Percentiles rank a stretch among this genome's conserved stretches.
phyloP scores from a whole-genome alignment of 2,797 vertebrate genomes.

The Margarornis squamiger region DNA sequence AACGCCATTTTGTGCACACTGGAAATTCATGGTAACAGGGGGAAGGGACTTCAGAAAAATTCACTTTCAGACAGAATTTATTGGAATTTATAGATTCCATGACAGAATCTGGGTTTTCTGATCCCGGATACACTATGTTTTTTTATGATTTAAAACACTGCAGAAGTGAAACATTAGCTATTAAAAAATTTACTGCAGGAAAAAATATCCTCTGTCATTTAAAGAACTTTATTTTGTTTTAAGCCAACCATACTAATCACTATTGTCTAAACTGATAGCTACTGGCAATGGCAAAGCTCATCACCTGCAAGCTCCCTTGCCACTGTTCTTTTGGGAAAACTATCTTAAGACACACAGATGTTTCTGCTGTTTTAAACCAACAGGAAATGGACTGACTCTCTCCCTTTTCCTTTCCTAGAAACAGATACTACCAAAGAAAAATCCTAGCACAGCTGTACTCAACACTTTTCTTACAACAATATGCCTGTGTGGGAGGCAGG shows the following conservation, averaged over 20 bases:
- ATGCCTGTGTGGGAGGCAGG: conserved; percentile 51
- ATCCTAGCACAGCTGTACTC: conserved; percentile 64
- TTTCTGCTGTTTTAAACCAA: conserved; percentile 70
- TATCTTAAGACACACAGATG: conserved; percentile 68
- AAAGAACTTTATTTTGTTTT: background rate
- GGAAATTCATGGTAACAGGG: background rate
- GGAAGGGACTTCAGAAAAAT: background rate
- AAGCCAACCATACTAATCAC: conserved; percentile 27
- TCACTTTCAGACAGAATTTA: background rate
- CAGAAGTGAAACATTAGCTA: conserved; percentile 12
- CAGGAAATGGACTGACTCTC: conserved; percentile 73
- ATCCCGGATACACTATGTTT: background rate
- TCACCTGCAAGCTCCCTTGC: conserved; percentile 72
- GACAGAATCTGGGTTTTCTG: background rate
- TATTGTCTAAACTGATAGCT: conserved; percentile 65
- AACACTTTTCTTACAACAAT: conserved; percentile 51
- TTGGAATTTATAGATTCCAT: background rate
- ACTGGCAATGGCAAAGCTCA: conserved; percentile 70
- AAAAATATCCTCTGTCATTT: conserved; percentile 4
- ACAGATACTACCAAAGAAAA: conserved; percentile 64
- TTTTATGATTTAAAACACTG: background rate
- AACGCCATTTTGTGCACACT: background rate
- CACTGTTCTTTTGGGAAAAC: conserved; percentile 63
- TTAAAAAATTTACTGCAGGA: conserved; percentile 7
- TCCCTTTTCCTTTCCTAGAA: conserved; percentile 71